These are phyloP conservation scores for Champsocephalus esox DNA, from an alignment of 2,797 vertebrate species.

Conservation along the genomic window DNA sequence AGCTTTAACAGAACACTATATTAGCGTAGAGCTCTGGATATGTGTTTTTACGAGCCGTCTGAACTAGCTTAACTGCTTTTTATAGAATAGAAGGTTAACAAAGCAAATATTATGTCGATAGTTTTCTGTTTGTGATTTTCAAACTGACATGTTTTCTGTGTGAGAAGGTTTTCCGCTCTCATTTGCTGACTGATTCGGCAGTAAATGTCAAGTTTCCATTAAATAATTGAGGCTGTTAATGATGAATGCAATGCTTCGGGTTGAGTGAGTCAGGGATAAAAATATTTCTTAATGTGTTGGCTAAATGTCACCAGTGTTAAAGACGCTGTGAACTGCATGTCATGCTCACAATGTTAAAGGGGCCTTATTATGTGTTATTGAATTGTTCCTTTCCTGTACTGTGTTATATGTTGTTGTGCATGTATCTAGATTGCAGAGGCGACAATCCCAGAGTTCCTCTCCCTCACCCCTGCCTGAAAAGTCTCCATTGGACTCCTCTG, in stretches of 20 bases:
- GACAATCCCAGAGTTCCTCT: no score
- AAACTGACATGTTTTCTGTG: slow-evolving; percentile 33
- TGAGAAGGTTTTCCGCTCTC: not conserved
- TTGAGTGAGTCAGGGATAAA: slow-evolving; percentile 36
- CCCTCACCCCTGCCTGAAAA: no score
- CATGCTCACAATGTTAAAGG: not conserved
- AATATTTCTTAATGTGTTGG: slow-evolving; percentile 47
- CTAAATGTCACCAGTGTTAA: slow-evolving; percentile 58
- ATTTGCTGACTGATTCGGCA: slow-evolving; percentile 26
- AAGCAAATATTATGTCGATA: slow-evolving; percentile 33
- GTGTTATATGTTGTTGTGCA: no score
- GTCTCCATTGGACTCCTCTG: no score
- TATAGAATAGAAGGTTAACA: slow-evolving; percentile 26
- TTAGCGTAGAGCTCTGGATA: slow-evolving; percentile 19
- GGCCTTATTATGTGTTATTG: no score
- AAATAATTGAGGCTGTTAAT: slow-evolving; percentile 57
- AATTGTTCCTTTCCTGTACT: no score
- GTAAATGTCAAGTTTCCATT: slow-evolving; percentile 62
- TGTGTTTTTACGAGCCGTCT: slow-evolving; percentile 17
- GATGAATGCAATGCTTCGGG: slow-evolving; percentile 44
- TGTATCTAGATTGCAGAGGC: no score
- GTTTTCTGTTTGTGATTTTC: slow-evolving; percentile 31
- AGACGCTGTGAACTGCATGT: slow-evolving; percentile 2
- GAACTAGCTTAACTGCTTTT: slow-evolving; percentile 16
- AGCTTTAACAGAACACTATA: slow-evolving; percentile 50